Evolutionary conservation across 2,888 invertebrate genomes (phyloP), one percentile per base, ranked within the genome.

Genomic region (Nycteola revayana): DNA sequence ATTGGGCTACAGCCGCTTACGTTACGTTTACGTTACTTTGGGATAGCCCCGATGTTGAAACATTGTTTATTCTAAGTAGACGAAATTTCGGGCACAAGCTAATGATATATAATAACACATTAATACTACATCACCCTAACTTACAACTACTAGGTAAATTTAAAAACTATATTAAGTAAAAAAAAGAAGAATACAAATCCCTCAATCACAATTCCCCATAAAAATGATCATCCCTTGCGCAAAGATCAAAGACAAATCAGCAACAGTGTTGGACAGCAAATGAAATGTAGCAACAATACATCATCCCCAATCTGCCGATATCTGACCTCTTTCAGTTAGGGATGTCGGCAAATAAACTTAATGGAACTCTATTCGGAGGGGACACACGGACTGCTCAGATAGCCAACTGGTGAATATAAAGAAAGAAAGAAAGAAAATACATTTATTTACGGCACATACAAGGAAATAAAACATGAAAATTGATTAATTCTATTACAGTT

Each of bases 331-430:
- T 68, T 71, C 66, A 64, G 73, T 71, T 70, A 47, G 55, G 58
- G 55, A 75, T 66, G 75, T 73, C 67, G 60, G 67, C 75, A 78
- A 82, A 82, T 80, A 82, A 74, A 78, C 62, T 75, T 77, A 81
- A 81, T 81, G 80, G 78, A 73, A 66, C 57, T 60, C 59, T 59
- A 53, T 58, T 55, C 49, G 33, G 28, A 7, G 10, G 36, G 10
- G 50, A 68, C 67, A 71, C 42, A 69, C 63, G 21, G 56, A 0
- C 11, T 0, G 1, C 0, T 0, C 34, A 30, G 27, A 23, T 26
- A n/a, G 20, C 7, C 4, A 45, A 10, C 22, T 21, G 2, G 7
- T 14, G n/a, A n/a, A n/a, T n/a, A n/a, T n/a, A n/a, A n/a, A n/a
- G n/a, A n/a, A n/a, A n/a, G n/a, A n/a, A n/a, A n/a, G n/a, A n/a